phyloP scores from a whole-genome alignment of 1,140 invertebrate genomes.

The Drosophila asahinai region DNA sequence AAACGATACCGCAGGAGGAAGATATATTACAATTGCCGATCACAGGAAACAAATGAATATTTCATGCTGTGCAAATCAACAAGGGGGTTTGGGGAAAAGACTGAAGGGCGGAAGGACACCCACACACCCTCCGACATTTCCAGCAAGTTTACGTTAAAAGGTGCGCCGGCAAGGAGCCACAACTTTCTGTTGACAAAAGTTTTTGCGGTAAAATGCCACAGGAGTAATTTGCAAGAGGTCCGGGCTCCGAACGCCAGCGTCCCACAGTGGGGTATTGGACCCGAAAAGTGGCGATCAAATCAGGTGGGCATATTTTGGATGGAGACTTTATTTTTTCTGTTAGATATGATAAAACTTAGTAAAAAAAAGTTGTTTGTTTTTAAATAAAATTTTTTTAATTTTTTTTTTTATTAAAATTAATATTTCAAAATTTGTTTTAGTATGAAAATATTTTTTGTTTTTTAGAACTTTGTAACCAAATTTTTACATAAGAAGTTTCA shows the following conservation, averaged over 20 bases:
- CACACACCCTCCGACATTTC: constrained; percentile 47
- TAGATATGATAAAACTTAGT: no score
- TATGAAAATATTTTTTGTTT: no score
- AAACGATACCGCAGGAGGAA: constrained; percentile 79
- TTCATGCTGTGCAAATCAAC: constrained; percentile 83
- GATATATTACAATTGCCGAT: constrained; percentile 84
- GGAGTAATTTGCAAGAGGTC: constrained; percentile 78
- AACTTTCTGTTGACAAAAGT: constrained; percentile 84
- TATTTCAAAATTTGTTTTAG: no score
- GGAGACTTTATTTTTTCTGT: no score
- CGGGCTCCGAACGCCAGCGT: constrained; percentile 11
- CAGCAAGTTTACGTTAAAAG: constrained; percentile 69
- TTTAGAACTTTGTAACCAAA: no score
- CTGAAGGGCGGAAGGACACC: constrained; percentile 3
- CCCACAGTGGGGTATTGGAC: no score
- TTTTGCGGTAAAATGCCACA: constrained; percentile 83
- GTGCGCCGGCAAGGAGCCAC: constrained; percentile 57
- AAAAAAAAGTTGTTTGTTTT: no score
- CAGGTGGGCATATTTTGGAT: no score
- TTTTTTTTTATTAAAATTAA: no score
- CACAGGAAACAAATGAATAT: constrained; percentile 83
- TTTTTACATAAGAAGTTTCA: no score
- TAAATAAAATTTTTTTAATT: no score
- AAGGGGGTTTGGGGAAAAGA: constrained; percentile 4
- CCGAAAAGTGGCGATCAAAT: no score